Evolutionary conservation across 2,888 invertebrate species (phyloP), one percentile per base, ranked within the genome.

Genomic region (Eristalis pertinax): DNA sequence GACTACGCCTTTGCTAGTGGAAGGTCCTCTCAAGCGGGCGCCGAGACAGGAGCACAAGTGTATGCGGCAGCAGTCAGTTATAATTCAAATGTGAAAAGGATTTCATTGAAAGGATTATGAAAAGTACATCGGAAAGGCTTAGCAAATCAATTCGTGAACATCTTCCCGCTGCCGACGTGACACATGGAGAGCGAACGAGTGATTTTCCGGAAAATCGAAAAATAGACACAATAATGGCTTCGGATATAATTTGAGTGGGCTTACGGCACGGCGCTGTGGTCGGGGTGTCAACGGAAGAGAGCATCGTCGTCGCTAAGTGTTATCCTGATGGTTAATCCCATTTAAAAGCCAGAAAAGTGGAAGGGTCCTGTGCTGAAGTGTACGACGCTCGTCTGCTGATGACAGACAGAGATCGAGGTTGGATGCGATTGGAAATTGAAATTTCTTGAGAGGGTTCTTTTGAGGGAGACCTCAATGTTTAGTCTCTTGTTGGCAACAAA

Each of bases 31-130:
- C 3, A 2, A 38, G 38, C 74, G 15, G 50, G 15, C n/a, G 13
- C 50, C 64, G 43, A 43, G n/a, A 43, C n/a, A 15, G 43, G 7
- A 19, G 8, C 50, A 19, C 50, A 7, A 19, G 50, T 32, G 32
- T 19, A 50, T 50, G 50, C 8, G 19, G 50, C 35, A 68, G 50
- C 41, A 70, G 60, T 63, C 69, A 29, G 65, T 13, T 76, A 69
- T 78, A 85, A 85, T 77, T 85, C 73, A 78, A 38, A 78, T 86
- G 77, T 74, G 82, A 86, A 86, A 86, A 82, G 85, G 85, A 85
- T 85, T 85, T 64, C 63, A 85, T 82, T 82, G 85, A 85, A 82
- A 78, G 85, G 85, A 86, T 86, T 86, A 86, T 74, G 85, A 86
- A 86, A 86, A 86, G 85, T 86, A 86, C 85, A 86, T 75, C 68